These are phyloP conservation scores for Eupithecia exiguata DNA, from an alignment of 2,888 invertebrate species.

Conservation along the genomic window DNA sequence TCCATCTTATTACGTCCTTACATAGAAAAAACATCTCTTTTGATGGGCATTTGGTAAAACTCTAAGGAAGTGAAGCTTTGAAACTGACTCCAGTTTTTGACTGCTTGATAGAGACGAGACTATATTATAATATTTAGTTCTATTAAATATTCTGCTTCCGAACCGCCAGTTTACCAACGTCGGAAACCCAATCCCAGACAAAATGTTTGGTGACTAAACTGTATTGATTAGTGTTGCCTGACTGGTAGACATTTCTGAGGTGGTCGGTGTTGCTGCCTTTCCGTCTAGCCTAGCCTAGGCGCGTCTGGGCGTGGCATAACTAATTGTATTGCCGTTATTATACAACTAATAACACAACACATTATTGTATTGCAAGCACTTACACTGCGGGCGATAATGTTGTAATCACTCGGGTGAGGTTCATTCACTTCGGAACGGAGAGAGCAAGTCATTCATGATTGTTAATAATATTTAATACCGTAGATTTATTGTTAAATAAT, in stretches of 20 bases:
- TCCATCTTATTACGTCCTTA: slow-evolving; percentile 51
- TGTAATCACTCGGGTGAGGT: slow-evolving; percentile 55
- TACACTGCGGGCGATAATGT: slow-evolving; percentile 53
- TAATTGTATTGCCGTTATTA: slow-evolving; percentile 55
- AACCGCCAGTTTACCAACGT: slow-evolving; percentile 40
- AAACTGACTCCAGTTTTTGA: background rate
- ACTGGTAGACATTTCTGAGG: slow-evolving; percentile 57
- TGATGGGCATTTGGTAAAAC: background rate
- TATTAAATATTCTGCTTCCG: background rate
- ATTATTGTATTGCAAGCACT: slow-evolving; percentile 44
- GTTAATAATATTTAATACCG: slow-evolving; percentile 41
- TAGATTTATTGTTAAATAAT: slow-evolving; percentile 37
- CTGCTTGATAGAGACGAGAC: background rate
- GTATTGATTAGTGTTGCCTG: slow-evolving; percentile 69
- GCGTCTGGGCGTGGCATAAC: slow-evolving; percentile 54
- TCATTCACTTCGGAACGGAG: slow-evolving; percentile 56
- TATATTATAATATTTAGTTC: background rate
- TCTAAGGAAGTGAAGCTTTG: background rate
- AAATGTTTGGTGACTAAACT: slow-evolving; percentile 60
- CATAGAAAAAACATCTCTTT: background rate
- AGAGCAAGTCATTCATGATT: slow-evolving; percentile 53
- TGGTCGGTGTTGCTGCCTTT: slow-evolving; percentile 47
- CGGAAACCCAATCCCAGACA: slow-evolving; percentile 53
- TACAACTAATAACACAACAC: slow-evolving; percentile 49
- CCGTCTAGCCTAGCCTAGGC: slow-evolving; percentile 51